These are phyloP conservation scores for Mythimna albipuncta DNA, from an alignment of 2,888 invertebrate species.

Conservation along the genomic window DNA sequence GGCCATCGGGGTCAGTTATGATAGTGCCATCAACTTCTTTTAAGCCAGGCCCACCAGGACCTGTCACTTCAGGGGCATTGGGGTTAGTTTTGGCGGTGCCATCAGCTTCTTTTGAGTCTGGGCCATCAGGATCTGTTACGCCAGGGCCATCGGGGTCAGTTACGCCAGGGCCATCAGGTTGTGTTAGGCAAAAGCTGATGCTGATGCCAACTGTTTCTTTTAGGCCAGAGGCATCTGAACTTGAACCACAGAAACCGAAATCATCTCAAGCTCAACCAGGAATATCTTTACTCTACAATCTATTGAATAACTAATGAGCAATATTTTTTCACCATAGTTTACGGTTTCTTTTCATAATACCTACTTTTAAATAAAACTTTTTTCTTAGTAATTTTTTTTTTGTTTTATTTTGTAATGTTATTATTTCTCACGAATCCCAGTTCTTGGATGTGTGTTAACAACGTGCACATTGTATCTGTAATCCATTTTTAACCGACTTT, in stretches of 20 bases:
- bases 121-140: neutral
- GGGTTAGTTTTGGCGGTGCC: neutral
- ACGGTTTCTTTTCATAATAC: neutral
- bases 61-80: too few species aligned
- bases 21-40: neutral
- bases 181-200: too few species aligned
- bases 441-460: too few species aligned
- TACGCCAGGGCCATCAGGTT: neutral
- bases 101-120: too few species aligned
- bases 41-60: neutral
- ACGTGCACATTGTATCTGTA: too few species aligned
- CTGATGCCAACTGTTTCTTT: neutral
- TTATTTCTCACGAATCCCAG: too few species aligned
- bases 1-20: too few species aligned
- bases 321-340: neutral
- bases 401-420: conserved; percentile 6
- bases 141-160: neutral
- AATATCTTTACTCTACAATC: neutral
- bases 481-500: too few species aligned
- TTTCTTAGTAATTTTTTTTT: neutral
- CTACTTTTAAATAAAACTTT: conserved; percentile 15
- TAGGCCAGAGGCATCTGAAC: neutral
- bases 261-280: neutral
- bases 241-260: neutral
- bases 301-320: too few species aligned